A percentile compares a stretch with the other conserved stretches of the same genome.
These are phyloP conservation scores for Crossaster papposus DNA, from an alignment of 53 echinoderm and acorn worm species.

Conservation along the genomic window DNA sequence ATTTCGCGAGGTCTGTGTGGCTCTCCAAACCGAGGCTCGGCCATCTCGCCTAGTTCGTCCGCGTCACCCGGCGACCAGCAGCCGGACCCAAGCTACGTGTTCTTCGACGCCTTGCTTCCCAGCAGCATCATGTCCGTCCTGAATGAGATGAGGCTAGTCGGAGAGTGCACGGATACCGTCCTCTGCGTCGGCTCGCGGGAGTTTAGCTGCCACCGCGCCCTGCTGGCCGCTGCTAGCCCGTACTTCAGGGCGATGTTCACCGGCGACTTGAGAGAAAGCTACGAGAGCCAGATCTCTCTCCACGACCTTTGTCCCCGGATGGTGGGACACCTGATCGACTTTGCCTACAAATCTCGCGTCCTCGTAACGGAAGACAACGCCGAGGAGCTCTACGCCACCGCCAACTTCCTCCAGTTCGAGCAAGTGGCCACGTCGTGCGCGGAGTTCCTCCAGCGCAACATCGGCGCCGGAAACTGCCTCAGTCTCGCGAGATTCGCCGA, in stretches of 20 bases:
- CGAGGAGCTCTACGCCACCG: slow-evolving; percentile 60
- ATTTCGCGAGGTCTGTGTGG: slow-evolving; percentile 25
- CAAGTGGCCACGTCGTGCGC: slow-evolving; percentile 54
- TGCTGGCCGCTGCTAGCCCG: slow-evolving; percentile 74
- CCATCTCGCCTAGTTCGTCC: slow-evolving; percentile 34
- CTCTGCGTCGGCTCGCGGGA: slow-evolving; percentile 61
- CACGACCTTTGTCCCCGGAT: slow-evolving; percentile 57
- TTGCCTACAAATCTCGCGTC: slow-evolving; percentile 63
- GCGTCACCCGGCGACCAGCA: background rate
- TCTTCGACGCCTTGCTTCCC: slow-evolving; percentile 51
- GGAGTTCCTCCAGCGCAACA: slow-evolving; percentile 61
- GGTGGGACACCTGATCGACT: slow-evolving; percentile 63
- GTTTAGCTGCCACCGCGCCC: slow-evolving; percentile 69
- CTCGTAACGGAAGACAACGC: slow-evolving; percentile 65
- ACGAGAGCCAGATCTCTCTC: slow-evolving; percentile 50
- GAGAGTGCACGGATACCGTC: slow-evolving; percentile 64
- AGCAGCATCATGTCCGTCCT: slow-evolving; percentile 51
- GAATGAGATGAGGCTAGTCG: slow-evolving; percentile 59
- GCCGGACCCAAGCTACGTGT: slow-evolving; percentile 14
- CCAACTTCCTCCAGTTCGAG: slow-evolving; percentile 73
- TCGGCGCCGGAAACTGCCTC: slow-evolving; percentile 67
- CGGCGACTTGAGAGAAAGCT: slow-evolving; percentile 68
- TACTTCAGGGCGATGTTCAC: slow-evolving; percentile 80
- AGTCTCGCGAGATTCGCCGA: slow-evolving; percentile 65
- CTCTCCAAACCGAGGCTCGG: slow-evolving; percentile 48